These are phyloP conservation scores for Neodiprion fabricii DNA, from an alignment of 1,140 invertebrate species.

Conservation along the genomic window DNA sequence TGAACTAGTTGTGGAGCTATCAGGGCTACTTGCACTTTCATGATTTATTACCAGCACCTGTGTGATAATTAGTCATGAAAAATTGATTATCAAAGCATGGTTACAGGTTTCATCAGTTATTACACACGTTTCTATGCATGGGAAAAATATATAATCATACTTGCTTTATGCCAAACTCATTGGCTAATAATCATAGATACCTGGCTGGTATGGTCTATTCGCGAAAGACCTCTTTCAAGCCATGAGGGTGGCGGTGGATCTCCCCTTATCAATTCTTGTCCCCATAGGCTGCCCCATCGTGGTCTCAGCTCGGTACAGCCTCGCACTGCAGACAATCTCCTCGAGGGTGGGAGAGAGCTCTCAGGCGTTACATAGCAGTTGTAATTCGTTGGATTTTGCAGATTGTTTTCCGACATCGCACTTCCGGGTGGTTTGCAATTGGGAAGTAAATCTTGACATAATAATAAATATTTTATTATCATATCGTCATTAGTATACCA, in stretches of 20 bases:
- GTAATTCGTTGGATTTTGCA: constrained; percentile 47
- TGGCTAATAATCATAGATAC: constrained; percentile 31
- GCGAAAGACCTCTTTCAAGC: constrained; percentile 67
- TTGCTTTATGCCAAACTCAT: background rate
- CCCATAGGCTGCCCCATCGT: constrained; percentile 76
- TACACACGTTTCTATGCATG: too few relatives aligned
- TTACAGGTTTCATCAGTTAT: too few relatives aligned
- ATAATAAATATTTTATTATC: background rate
- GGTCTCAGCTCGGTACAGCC: constrained; percentile 68
- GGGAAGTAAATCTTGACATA: constrained; percentile 20
- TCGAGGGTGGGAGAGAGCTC: constrained; percentile 46
- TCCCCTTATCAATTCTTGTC: constrained; percentile 56
- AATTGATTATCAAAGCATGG: too few relatives aligned
- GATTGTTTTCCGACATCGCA: constrained; percentile 43
- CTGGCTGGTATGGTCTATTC: constrained; percentile 52
- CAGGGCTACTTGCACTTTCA: constrained; percentile 51
- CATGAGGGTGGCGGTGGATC: constrained; percentile 65
- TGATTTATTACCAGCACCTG: constrained; percentile 58
- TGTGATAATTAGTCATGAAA: constrained; percentile 9
- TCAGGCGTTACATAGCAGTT: constrained; percentile 42
- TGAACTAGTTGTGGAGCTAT: constrained; percentile 49
- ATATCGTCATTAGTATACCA: too few relatives aligned
- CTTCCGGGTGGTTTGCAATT: constrained; percentile 27
- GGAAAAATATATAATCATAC: background rate
- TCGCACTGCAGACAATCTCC: constrained; percentile 48